Evolutionary conservation across 2,888 invertebrate species (phyloP).

Genomic region (Argyra leucocephala): DNA sequence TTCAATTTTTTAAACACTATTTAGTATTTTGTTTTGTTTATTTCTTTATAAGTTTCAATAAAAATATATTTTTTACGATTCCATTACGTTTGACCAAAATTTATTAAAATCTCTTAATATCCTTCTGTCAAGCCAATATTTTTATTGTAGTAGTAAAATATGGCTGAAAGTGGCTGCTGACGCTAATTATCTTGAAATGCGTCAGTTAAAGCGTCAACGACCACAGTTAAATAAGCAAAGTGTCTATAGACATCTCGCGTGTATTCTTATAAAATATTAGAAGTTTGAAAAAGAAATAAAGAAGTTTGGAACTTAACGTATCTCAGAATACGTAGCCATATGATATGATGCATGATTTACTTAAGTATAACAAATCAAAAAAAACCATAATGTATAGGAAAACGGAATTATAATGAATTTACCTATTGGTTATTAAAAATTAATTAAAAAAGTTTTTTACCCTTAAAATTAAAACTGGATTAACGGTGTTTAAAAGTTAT

Average conservation of each 20-base stretch:
- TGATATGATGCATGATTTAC: too few species aligned
- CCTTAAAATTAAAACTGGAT: too few species aligned
- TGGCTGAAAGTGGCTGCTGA: not conserved
- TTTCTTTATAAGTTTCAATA: not conserved
- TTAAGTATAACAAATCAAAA: too few species aligned
- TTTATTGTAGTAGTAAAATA: not conserved
- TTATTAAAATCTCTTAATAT: not conserved
- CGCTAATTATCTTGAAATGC: not conserved
- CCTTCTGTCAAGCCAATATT: slow-evolving; percentile 1
- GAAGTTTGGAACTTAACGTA: too few species aligned
- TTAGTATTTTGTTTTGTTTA: not conserved
- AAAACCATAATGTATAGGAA: too few species aligned
- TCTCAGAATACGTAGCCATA: too few species aligned
- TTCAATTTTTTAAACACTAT: not conserved
- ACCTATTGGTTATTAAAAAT: too few species aligned
- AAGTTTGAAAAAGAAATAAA: too few species aligned
- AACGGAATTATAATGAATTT: too few species aligned
- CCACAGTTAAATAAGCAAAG: not conserved
- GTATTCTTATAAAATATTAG: not conserved
- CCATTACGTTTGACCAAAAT: not conserved
- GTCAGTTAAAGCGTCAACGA: not conserved
- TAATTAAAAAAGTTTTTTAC: too few species aligned
- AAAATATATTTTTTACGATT: not conserved
- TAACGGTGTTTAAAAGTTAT: too few species aligned
- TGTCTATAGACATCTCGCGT: not conserved